These are phyloP conservation scores for Drosophila aldrichi DNA, from an alignment of 2,888 invertebrate genomes.

Conservation along the genomic window DNA sequence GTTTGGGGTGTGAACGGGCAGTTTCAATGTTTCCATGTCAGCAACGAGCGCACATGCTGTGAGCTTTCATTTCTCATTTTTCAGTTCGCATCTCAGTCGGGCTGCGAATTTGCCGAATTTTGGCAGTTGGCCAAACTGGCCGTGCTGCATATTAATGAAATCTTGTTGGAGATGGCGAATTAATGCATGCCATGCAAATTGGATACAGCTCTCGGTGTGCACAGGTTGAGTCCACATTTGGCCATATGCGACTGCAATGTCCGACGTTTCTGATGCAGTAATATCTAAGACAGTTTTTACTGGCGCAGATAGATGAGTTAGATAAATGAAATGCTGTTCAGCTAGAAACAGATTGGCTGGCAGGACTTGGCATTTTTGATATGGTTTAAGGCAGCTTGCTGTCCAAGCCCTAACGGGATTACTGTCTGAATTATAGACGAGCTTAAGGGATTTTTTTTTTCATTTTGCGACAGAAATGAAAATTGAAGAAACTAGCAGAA, in stretches of 20 bases:
- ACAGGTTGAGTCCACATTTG: neutral
- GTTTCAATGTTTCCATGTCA: conserved; percentile 28
- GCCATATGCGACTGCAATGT: conserved; percentile 7
- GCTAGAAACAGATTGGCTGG: neutral
- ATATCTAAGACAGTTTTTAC: neutral
- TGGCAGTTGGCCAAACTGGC: conserved; percentile 37
- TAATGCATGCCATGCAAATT: conserved; percentile 29
- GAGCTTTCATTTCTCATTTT: neutral
- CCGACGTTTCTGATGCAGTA: neutral
- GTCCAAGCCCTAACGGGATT: conserved; percentile 1
- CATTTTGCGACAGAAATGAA: neutral
- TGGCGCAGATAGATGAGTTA: neutral
- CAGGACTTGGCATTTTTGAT: neutral
- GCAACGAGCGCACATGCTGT: conserved; percentile 29
- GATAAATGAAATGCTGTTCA: conserved; percentile 1
- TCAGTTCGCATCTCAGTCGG: neutral
- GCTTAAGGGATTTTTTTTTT: neutral
- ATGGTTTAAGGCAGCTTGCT: neutral
- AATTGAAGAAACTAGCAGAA: neutral
- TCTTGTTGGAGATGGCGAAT: conserved; percentile 20
- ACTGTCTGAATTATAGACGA: neutral
- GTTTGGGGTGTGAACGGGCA: neutral
- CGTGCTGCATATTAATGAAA: conserved; percentile 53
- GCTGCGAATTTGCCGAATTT: conserved; percentile 14
- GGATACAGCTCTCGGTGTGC: neutral